Evolutionary conservation across 92 coral and sea anemone species (phyloP).

Genomic region (Chrysogorgia sp.): DNA sequence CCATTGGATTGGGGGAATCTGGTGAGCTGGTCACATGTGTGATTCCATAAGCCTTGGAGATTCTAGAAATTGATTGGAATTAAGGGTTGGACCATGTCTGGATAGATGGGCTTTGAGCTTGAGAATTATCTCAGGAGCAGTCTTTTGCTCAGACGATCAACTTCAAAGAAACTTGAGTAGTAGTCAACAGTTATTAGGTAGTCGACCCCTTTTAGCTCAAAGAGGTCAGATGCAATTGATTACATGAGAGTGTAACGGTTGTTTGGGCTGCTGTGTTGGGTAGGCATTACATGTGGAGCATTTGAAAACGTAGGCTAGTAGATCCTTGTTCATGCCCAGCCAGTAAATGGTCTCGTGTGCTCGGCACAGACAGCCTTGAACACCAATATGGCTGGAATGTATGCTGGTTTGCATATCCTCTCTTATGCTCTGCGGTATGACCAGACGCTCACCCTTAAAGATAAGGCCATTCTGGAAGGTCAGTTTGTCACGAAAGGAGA

Average conservation of each 20-base stretch:
- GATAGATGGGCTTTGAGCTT: slow-evolving; percentile 43
- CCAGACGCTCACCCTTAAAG: slow-evolving; percentile 45
- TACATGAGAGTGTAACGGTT: too few relatives aligned
- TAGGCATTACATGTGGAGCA: slow-evolving; percentile 50
- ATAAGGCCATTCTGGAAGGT: slow-evolving; percentile 46
- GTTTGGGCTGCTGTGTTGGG: slow-evolving; percentile 40
- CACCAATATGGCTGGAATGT: slow-evolving; percentile 47
- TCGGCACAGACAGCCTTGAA: slow-evolving; percentile 51
- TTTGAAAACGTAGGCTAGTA: slow-evolving; percentile 40
- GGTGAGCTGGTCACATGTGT: background rate
- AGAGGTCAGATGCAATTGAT: slow-evolving; percentile 18
- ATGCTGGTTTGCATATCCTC: slow-evolving; percentile 32
- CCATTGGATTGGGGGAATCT: slow-evolving; percentile 41
- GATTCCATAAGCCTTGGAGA: background rate
- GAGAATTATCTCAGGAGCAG: slow-evolving; percentile 30
- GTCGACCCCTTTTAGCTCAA: slow-evolving; percentile 28
- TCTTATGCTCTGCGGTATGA: slow-evolving; percentile 37
- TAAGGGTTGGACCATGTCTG: slow-evolving; percentile 2
- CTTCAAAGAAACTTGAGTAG: slow-evolving; percentile 43
- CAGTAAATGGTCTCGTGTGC: slow-evolving; percentile 53
- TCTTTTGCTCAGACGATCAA: slow-evolving; percentile 31
- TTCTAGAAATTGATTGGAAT: background rate
- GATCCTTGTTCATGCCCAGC: slow-evolving; percentile 44
- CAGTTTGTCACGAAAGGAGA: slow-evolving; percentile 38
- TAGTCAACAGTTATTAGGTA: slow-evolving; percentile 43